Conservation (phyloP, 1,140 invertebrate species). For the Megalopta genalis region DNA sequence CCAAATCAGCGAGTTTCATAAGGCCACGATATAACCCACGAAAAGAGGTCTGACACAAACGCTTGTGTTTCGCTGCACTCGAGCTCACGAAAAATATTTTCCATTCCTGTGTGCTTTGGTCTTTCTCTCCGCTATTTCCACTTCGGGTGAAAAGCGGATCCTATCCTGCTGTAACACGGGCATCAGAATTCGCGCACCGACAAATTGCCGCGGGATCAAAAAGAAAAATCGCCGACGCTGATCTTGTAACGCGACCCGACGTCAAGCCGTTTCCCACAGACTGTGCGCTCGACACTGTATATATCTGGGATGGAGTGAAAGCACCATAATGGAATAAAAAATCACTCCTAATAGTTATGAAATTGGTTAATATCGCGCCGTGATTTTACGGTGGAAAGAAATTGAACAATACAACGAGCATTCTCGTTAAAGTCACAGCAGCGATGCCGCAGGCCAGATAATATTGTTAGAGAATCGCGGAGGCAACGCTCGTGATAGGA, state of each 20-base stretch:
- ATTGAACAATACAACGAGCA: no score
- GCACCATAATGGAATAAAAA: background rate
- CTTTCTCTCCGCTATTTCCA: background rate
- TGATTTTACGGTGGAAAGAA: no score
- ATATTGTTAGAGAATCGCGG: no score
- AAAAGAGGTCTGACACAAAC: background rate
- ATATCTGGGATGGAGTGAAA: background rate
- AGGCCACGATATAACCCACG: background rate
- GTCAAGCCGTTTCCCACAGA: background rate
- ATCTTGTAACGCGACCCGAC: background rate
- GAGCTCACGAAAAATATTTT: conserved; percentile 13
- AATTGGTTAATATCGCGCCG: background rate
- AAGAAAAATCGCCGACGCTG: background rate
- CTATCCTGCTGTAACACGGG: background rate
- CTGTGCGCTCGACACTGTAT: background rate
- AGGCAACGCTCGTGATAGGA: no score
- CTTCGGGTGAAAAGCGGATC: background rate
- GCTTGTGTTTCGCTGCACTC: no score
- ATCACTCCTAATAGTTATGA: background rate
- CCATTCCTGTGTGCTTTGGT: background rate
- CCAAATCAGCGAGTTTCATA: conserved; percentile 12
- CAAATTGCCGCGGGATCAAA: conserved; percentile 18
- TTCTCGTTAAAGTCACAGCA: no score
- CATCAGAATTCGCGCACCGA: background rate
- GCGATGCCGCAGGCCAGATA: no score